These are phyloP conservation scores for Numenius arquata DNA, from an alignment of 2,113 vertebrate species.

Conservation along the genomic window DNA sequence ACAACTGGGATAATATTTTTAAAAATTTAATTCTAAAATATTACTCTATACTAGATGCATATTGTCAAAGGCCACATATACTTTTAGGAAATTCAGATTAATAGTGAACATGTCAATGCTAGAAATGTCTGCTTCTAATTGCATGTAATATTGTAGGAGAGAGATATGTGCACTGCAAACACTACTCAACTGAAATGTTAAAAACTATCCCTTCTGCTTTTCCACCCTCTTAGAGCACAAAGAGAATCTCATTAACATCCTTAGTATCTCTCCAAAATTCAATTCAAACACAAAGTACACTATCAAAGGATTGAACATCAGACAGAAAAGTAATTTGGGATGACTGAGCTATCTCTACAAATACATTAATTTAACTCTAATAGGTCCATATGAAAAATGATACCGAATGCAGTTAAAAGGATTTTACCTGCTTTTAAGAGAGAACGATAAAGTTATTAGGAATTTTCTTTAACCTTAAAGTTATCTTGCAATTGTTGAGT, in stretches of 20 bases:
- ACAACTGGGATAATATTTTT: not conserved
- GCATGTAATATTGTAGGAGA: not conserved
- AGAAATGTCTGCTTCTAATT: constrained; percentile 33
- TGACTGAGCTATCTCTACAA: constrained; percentile 76
- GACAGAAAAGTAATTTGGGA: constrained; percentile 75
- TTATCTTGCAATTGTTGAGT: constrained; percentile 28
- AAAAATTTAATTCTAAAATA: not conserved
- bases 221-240: constrained; percentile 17
- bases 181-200: constrained; percentile 22
- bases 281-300: constrained; percentile 79
- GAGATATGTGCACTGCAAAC: not conserved
- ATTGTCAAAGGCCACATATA: not conserved
- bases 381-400: constrained; percentile 61
- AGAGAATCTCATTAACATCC: constrained; percentile 74
- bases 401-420: constrained; percentile 63
- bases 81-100: constrained; percentile 24
- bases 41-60: not conserved
- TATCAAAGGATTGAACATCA: constrained; percentile 77
- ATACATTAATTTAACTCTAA: constrained; percentile 75
- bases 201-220: constrained; percentile 41
- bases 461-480: constrained; percentile 59
- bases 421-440: constrained; percentile 65
- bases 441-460: constrained; percentile 70
- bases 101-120: not conserved
- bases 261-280: constrained; percentile 73